Conservation (phyloP, 2,797 vertebrate genomes). For the Rhinichthys osculus region DNA sequence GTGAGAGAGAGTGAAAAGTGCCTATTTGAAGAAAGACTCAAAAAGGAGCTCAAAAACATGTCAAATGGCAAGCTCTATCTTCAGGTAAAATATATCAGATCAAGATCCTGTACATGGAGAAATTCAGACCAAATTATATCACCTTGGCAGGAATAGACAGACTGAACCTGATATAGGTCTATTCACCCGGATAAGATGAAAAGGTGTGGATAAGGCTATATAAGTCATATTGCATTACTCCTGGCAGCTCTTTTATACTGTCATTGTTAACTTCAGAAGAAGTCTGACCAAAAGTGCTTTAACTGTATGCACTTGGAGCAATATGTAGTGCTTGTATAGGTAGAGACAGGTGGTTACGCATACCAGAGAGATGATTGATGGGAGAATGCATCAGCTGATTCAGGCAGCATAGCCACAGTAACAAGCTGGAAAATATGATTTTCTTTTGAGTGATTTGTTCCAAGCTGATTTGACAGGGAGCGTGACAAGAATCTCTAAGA, state of each 20-base stretch:
- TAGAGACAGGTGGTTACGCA: neutral
- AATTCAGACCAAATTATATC: neutral
- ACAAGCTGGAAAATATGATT: slow-evolving; percentile 55
- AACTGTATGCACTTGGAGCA: neutral
- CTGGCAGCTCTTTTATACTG: neutral
- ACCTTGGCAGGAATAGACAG: slow-evolving; percentile 1
- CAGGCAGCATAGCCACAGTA: slow-evolving; percentile 34
- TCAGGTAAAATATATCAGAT: neutral
- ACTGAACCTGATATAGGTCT: neutral
- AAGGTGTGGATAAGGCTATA: neutral
- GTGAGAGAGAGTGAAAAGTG: neutral
- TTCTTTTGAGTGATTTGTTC: slow-evolving; percentile 50
- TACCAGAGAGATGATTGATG: slow-evolving; percentile 36
- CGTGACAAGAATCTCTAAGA: slow-evolving; percentile 43
- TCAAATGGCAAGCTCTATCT: neutral
- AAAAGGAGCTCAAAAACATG: neutral
- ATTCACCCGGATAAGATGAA: neutral
- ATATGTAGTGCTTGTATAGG: slow-evolving; percentile 5
- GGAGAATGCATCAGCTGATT: slow-evolving; percentile 34
- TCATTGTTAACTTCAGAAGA: neutral
- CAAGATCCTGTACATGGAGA: neutral
- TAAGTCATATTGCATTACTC: slow-evolving; percentile 7
- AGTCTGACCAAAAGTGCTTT: slow-evolving; percentile 20
- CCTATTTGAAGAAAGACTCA: neutral
- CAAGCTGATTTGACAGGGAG: slow-evolving; percentile 48